Conservation (phyloP, 2,113 vertebrate species). For the Leptodactylus fuscus region DNA sequence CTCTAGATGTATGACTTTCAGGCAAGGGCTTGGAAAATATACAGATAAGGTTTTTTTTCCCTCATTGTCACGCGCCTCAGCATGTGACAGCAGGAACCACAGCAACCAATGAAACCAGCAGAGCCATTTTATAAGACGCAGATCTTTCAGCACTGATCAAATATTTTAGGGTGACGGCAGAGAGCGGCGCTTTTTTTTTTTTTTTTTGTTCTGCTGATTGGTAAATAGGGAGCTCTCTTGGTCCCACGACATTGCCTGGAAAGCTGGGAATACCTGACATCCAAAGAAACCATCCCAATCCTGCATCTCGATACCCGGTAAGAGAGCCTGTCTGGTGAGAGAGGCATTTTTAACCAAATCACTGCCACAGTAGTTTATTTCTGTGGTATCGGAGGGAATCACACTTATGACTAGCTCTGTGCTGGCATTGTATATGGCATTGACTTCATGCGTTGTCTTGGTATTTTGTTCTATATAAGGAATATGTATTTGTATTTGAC, state of each 20-base stretch:
- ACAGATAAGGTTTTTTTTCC: not conserved
- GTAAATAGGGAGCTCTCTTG: not conserved
- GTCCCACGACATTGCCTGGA: not conserved
- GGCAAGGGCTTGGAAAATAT: not conserved
- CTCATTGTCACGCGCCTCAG: not conserved
- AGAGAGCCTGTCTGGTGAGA: not conserved
- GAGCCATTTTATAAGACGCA: conserved; percentile 22
- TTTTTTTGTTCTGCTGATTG: not conserved
- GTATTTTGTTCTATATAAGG: no score
- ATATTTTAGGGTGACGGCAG: not conserved
- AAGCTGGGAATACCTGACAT: not conserved
- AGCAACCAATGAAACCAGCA: conserved; percentile 5
- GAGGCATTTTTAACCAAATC: not conserved
- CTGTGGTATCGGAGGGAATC: not conserved
- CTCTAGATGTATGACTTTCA: not conserved
- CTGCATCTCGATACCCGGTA: not conserved
- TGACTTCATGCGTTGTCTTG: no score
- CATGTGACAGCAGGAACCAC: not conserved
- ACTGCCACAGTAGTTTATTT: not conserved
- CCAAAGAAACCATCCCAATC: not conserved
- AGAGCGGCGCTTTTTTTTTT: not conserved
- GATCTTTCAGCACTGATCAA: not conserved
- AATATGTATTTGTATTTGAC: not conserved
- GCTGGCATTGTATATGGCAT: not conserved
- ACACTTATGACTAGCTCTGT: not conserved